Evolutionary conservation across 2,113 vertebrate species (phyloP), one percentile per base, ranked within the genome.

Genomic region (Proterorhinus semilunaris): DNA sequence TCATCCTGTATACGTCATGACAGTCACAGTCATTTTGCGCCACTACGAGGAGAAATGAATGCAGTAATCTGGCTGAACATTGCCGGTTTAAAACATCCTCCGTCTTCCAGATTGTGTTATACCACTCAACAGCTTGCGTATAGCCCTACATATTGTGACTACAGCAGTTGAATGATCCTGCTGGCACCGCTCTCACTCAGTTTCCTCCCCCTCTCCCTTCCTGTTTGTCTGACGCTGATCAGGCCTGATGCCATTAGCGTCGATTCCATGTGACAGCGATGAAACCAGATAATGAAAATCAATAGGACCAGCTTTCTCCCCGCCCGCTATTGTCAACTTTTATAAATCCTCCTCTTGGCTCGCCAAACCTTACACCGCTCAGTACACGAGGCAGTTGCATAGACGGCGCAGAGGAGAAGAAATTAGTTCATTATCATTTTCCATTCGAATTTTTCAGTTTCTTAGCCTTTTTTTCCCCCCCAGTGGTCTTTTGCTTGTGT

Each of bases 201-300:
- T 55, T 44, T 45, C 59, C 50, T 51, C 46, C 51, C 3, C 6
- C 27, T 78, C 5, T 8, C 51, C 54, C 54, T 74, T 2, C 7
- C 51, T 48, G 57, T 43, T 8, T 15, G 58, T 63, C 61, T 58
- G 71, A 69, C 73, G 68, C 75, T 83, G 76, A 89, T 86, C 78
- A 81, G 69, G 62, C 62, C 57, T 83, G 87, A 88, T 79, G 77
- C 49, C 74, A 84, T 89, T 82, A 88, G 66, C 69, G 79, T 67
- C 81, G 83, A 90, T 87, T 72, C 75, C 74, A 84, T 80, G 70
- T 71, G 84, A 87, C 85, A 85, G 82, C 47, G 62, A 82, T 88
- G 86, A 85, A 83, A 85, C 78, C 13, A 3, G 82, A 86, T 87
- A 80, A 86, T 87, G 70, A 77, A 86, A 87, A 89, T 89, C 86